A percentile compares a stretch with the other conserved stretches of the same genome.
phyloP scores from a whole-genome alignment of 1,140 invertebrate species.

The Holcopasites calliopsidis region DNA sequence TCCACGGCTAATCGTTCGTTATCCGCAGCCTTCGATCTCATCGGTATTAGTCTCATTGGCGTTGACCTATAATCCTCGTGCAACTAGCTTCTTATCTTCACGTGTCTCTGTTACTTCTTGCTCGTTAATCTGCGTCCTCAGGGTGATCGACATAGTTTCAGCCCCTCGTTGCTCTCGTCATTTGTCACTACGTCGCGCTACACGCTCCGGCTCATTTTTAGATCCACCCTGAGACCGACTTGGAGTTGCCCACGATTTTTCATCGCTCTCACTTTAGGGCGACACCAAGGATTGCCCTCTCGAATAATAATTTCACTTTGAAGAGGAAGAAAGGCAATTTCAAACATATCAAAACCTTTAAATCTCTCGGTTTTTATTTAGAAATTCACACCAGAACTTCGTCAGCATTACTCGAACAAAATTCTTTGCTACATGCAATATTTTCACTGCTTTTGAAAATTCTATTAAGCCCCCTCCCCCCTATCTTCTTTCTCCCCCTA shows the following conservation, averaged over 20 bases:
- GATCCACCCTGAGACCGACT: background rate
- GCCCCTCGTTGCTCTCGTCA: slow-evolving; percentile 16
- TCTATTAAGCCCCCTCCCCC: background rate
- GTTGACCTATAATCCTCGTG: slow-evolving; percentile 1
- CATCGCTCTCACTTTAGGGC: no score
- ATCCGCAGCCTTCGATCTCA: background rate
- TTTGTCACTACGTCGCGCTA: slow-evolving; percentile 40
- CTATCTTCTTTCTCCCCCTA: no score
- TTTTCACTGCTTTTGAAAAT: background rate
- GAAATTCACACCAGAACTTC: no score
- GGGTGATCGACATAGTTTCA: slow-evolving; percentile 39
- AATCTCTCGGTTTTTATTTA: background rate
- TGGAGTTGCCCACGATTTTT: no score
- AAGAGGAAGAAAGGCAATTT: no score
- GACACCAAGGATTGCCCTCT: background rate
- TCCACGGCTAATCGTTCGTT: background rate
- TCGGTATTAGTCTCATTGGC: background rate
- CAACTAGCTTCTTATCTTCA: slow-evolving; percentile 8
- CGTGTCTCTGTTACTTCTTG: slow-evolving; percentile 19
- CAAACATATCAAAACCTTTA: no score
- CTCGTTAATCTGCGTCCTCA: slow-evolving; percentile 49
- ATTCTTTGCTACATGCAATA: no score
- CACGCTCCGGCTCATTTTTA: background rate
- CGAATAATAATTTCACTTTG: background rate
- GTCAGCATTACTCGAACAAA: no score